Conservation (phyloP, 2,113 vertebrate genomes). For the Pterocles burchelli region DNA sequence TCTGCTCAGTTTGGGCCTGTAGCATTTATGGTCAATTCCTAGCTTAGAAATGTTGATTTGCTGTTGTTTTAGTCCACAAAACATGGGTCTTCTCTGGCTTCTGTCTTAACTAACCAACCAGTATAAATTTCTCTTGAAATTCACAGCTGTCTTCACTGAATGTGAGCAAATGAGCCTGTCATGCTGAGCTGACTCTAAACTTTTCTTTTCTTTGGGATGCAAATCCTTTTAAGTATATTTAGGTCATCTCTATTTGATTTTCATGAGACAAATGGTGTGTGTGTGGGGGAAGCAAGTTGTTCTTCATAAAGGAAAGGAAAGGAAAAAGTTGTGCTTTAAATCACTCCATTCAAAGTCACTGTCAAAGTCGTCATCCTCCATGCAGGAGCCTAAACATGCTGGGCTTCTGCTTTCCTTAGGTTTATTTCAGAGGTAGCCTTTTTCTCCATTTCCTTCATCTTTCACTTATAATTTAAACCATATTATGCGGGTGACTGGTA, state of each 20-base stretch:
- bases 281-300: not conserved
- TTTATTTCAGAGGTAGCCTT: not conserved
- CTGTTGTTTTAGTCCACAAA: constrained; percentile 18
- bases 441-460: not conserved
- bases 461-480: not conserved
- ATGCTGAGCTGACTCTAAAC: constrained; percentile 66
- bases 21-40: not conserved
- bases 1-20: not conserved
- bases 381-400: not conserved
- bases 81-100: not conserved
- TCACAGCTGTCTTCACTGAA: constrained; percentile 54
- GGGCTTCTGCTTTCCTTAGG: not conserved
- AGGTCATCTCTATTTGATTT: constrained; percentile 50
- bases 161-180: constrained; percentile 53
- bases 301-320: constrained; percentile 10
- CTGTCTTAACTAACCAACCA: constrained; percentile 27
- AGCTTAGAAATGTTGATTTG: constrained; percentile 1
- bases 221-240: constrained; percentile 60
- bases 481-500: not conserved
- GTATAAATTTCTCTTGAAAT: constrained; percentile 48
- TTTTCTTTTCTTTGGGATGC: constrained; percentile 62
- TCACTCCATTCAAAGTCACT: not conserved
- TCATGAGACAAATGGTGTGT: not conserved
- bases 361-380: not conserved
- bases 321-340: constrained; percentile 17